These are phyloP conservation scores for Lasioglossum malachurum DNA, from an alignment of 2,888 invertebrate species.

Conservation along the genomic window DNA sequence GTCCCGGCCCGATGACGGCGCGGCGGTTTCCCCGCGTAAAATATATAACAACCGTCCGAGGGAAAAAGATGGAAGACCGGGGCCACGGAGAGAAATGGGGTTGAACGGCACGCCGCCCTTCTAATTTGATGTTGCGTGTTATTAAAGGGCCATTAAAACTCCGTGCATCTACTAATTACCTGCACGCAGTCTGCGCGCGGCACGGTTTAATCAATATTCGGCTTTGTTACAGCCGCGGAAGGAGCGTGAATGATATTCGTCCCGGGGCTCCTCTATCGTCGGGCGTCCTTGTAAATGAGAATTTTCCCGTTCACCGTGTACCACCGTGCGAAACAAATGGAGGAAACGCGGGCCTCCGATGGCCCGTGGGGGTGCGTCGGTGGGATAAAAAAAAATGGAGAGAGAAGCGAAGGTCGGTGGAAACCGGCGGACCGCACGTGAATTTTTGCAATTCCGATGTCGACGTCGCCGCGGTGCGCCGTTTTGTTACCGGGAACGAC, in stretches of 20 bases:
- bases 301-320: conserved; percentile 39
- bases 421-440: conserved; percentile 38
- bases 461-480: conserved; percentile 30
- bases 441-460: conserved; percentile 68
- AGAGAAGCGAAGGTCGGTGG: conserved; percentile 21
- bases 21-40: background rate
- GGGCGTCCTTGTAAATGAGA: conserved; percentile 49
- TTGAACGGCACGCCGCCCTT: conserved; percentile 68
- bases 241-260: conserved; percentile 60
- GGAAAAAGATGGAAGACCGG: conserved; percentile 36
- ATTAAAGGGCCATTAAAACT: conserved; percentile 82
- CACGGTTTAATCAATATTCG: conserved; percentile 79
- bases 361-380: conserved; percentile 1
- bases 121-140: conserved; percentile 82
- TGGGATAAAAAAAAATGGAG: background rate
- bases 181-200: conserved; percentile 77
- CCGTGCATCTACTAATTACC: conserved; percentile 81
- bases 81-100: background rate
- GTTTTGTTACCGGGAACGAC: conserved; percentile 35
- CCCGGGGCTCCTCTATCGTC: conserved; percentile 46
- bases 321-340: conserved; percentile 43
- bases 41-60: background rate
- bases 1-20: conserved; percentile 15
- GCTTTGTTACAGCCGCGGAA: conserved; percentile 73
- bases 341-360: conserved; percentile 26